Evolutionary conservation across 2,113 vertebrate genomes (phyloP), one percentile per base, ranked within the genome.

Genomic region (Cairina moschata): DNA sequence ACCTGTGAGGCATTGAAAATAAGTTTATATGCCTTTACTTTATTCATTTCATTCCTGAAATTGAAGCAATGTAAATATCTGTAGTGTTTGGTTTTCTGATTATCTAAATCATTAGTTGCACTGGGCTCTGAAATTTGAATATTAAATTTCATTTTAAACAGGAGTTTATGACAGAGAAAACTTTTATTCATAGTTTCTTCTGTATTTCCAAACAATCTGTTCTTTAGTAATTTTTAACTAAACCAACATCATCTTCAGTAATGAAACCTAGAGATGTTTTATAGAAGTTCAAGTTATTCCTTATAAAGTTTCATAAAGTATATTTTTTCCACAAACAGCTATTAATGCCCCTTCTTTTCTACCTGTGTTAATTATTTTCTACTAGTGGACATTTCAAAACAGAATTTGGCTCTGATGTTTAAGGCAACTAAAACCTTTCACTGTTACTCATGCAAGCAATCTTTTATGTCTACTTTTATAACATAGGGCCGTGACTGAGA

Each of bases 41-140:
- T 85, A 80, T 79, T 36, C 13, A 63, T 88, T 66, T 90, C 76
- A 75, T 54, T 95, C 58, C 44, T 67, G 59, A 85, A 79, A 87
- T 62, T 73, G 66, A 90, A 94, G 36, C 40, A 83, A 87, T 88
- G 91, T 95, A 89, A 90, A 93, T 87, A 73, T 54, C 31, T 77
- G 25, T 80, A 73, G 13, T 38, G 85, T 67, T 40, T 77, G 13
- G 17, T 46, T 86, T 92, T 93, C 65, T 74, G 67, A 71, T 86
- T 96, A 95, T 91, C 56, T 83, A 88, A 93, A 77, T 32, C 55
- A 85, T 58, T 83, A 77, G 36, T 88, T 94, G 56, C 36, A 81
- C 7, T 9, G 63, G 40, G 20, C 63, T 74, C 58, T 89, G 50
- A 79, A 91, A 91, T 91, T 79, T 73, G 44, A 44, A 87, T 79